Base-by-base conservation (phyloP, 2,113 vertebrate genomes). In the Leptobrachium ailaonicum region DNA sequence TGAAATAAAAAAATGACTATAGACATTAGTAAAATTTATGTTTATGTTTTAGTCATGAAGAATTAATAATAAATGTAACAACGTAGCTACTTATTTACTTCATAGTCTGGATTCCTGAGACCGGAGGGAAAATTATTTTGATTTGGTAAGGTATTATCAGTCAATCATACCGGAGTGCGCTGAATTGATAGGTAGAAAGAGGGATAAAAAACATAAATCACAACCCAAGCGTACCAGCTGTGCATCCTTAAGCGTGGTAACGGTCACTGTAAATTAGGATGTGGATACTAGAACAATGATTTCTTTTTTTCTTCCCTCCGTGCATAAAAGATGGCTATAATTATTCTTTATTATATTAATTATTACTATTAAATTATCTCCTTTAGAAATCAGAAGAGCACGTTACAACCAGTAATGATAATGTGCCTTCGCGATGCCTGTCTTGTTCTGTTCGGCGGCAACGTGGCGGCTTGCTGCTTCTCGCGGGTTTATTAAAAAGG, bases 221-320 rank as follows among this genome's bases (percentile, higher is more conserved):
- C 7, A 72, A 67, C 6, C 11, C 54, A 70, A 53, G 0, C 63
- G 5, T 41, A 73, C 71, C 32, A 9, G 8, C 2, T 40, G 1
- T 6, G 3, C 5, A 6, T 40, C 0, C 10, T 74, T 71, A 63
- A 44, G 63, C 42, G 9, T 32, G 1, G 72, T 74, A 76, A 13
- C 72, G 80, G 77, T 71, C 79, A 66, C 6, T 75, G 7, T 7
- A 74, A 73, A 79, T 82, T 71, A 85, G 63, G 76, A 54, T 20
- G 58, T 13, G 14, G 45, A 7, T 41, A 69, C 2, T 9, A 44
- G 41, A 44, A 11, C 4, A 69, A 3, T 2, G 0, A 85, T 41
- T 62, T 80, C 64, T 60, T 60, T 12, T 62, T 80, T 66, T 60
- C 64, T 12, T 11, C 20, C 76, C 2, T 6, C 20, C 76, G 1